These are phyloP conservation scores for Macquaria ambigua DNA, from an alignment of 2,113 vertebrate genomes.

Conservation along the genomic window DNA sequence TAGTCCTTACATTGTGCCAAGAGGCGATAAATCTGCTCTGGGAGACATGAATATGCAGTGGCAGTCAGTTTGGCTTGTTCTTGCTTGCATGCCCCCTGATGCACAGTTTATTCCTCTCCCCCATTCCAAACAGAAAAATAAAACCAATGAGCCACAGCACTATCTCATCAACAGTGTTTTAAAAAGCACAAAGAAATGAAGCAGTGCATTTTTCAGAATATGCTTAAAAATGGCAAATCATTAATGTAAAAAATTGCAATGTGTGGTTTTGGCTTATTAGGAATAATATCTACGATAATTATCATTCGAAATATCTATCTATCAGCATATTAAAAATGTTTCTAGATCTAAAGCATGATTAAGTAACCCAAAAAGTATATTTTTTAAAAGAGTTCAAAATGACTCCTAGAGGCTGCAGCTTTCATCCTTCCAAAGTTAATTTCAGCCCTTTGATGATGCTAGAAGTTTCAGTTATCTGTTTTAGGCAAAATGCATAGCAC, in stretches of 20 bases:
- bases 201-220: slow-evolving; percentile 54
- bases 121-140: slow-evolving; percentile 78
- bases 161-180: slow-evolving; percentile 72
- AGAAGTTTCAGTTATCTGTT: background rate
- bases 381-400: background rate
- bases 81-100: slow-evolving; percentile 71
- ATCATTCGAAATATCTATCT: background rate
- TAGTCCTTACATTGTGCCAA: slow-evolving; percentile 88
- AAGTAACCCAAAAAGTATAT: background rate
- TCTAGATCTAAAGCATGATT: background rate
- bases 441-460: slow-evolving; percentile 1
- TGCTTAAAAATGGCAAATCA: slow-evolving; percentile 55
- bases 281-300: background rate
- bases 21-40: slow-evolving; percentile 87
- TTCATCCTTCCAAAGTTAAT: background rate
- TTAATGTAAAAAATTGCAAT: slow-evolving; percentile 24
- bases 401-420: background rate
- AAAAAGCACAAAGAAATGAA: slow-evolving; percentile 67
- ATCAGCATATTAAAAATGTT: background rate
- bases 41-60: slow-evolving; percentile 87
- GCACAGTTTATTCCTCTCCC: slow-evolving; percentile 70
- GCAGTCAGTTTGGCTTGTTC: slow-evolving; percentile 80
- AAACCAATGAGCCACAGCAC: slow-evolving; percentile 79
- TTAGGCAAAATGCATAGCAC: slow-evolving; percentile 7
- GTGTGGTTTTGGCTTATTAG: background rate